Evolutionary conservation across 2,888 invertebrate species (phyloP).

Genomic region (Cataglyphis altisquamis): DNA sequence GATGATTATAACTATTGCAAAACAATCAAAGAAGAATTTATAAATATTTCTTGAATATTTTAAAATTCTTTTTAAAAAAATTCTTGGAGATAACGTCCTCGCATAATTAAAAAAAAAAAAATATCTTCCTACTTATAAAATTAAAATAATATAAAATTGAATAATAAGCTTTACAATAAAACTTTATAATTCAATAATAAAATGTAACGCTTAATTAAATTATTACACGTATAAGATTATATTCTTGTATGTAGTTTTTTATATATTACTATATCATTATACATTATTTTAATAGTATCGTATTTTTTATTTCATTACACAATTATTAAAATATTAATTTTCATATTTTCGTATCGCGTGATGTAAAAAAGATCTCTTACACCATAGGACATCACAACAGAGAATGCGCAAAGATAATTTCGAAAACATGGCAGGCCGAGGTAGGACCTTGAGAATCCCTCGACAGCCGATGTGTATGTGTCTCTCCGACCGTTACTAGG

Average conservation of each 20-base stretch:
- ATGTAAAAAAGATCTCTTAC: not conserved
- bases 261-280: not conserved
- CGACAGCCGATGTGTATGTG: slow-evolving; percentile 55
- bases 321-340: not conserved
- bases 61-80: not conserved
- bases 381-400: slow-evolving; percentile 11
- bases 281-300: not conserved
- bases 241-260: not conserved
- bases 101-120: not conserved
- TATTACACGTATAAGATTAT: not conserved
- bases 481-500: slow-evolving; percentile 73
- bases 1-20: slow-evolving; percentile 13
- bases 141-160: not conserved
- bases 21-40: not conserved
- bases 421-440: slow-evolving; percentile 64
- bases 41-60: not conserved
- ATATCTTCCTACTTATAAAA: not conserved
- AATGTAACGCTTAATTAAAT: not conserved
- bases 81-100: not conserved
- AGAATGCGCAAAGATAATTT: slow-evolving; percentile 59
- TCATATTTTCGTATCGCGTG: no score
- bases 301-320: not conserved
- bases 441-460: slow-evolving; percentile 73
- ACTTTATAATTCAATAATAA: not conserved
- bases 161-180: not conserved